phyloP scores from a whole-genome alignment of 2,888 invertebrate species.

The Diaperis boleti region DNA sequence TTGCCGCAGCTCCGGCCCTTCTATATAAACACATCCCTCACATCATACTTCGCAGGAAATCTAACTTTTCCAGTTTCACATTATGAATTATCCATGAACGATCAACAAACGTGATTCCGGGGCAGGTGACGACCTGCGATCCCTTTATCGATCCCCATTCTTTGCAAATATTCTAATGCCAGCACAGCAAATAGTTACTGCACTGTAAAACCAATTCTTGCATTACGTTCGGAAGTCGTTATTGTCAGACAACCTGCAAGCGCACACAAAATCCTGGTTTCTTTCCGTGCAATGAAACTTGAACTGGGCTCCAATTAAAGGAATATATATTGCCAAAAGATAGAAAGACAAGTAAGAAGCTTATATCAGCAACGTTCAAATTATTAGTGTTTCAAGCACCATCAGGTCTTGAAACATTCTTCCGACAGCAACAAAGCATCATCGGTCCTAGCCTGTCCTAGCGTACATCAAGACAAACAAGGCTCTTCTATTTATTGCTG shows the following conservation, averaged over 20 bases:
- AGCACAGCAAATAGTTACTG: not conserved
- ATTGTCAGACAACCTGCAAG: no score
- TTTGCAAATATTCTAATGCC: not conserved
- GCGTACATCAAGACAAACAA: not conserved
- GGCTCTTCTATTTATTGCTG: not conserved
- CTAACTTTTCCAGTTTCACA: constrained; percentile 8
- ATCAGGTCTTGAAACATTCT: not conserved
- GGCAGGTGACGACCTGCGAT: constrained; percentile 4
- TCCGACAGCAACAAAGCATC: not conserved
- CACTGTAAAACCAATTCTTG: no score
- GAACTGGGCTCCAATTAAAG: no score
- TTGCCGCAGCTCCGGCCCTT: constrained; percentile 4
- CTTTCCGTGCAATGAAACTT: no score
- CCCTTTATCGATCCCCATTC: not conserved
- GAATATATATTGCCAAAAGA: no score
- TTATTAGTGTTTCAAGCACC: not conserved
- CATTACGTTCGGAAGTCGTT: no score
- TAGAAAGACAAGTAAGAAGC: no score
- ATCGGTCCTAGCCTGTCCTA: not conserved
- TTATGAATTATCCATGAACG: constrained; percentile 15
- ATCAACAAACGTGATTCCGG: constrained; percentile 3
- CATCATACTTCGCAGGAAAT: not conserved
- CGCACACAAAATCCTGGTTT: no score
- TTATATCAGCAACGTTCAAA: no score
- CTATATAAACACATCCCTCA: not conserved